phyloP scores from a whole-genome alignment of 2,888 invertebrate genomes.

The Andrena minutula region DNA sequence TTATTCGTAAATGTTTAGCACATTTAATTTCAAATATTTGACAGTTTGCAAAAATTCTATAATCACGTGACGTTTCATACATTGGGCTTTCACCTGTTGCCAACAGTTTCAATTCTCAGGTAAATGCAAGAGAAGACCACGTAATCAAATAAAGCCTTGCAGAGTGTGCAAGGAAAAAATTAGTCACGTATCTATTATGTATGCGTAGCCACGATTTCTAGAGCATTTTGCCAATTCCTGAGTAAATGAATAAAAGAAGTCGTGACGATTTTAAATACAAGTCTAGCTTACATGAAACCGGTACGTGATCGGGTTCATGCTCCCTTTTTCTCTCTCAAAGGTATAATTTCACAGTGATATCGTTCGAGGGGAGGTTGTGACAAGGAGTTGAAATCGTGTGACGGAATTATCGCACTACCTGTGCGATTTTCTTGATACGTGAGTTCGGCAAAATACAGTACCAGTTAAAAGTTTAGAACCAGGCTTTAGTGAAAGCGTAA shows the following conservation, averaged over 20 bases:
- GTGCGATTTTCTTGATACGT: too few species aligned
- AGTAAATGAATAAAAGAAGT: constrained; percentile 54
- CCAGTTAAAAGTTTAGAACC: too few species aligned
- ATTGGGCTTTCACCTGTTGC: constrained; percentile 42
- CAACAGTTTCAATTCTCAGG: constrained; percentile 20
- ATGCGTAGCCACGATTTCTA: constrained; percentile 39
- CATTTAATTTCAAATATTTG: too few species aligned
- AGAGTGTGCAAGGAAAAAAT: constrained; percentile 20
- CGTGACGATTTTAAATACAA: constrained; percentile 61
- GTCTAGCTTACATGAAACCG: constrained; percentile 58
- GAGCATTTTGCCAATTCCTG: constrained; percentile 61
- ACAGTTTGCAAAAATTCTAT: too few species aligned
- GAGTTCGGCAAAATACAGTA: too few species aligned
- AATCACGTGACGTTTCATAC: too few species aligned
- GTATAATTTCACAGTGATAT: constrained; percentile 22
- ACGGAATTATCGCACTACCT: constrained; percentile 22
- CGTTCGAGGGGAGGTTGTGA: constrained; percentile 2
- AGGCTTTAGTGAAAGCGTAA: too few species aligned
- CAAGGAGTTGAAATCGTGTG: constrained; percentile 19
- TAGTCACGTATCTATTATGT: constrained; percentile 53
- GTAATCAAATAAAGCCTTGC: not conserved
- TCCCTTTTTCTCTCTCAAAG: not conserved
- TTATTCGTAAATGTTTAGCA: too few species aligned
- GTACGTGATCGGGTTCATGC: constrained; percentile 56
- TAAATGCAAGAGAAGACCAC: constrained; percentile 6